Base-by-base conservation (phyloP, 2,113 vertebrate genomes). In the Notiomystis cincta region DNA sequence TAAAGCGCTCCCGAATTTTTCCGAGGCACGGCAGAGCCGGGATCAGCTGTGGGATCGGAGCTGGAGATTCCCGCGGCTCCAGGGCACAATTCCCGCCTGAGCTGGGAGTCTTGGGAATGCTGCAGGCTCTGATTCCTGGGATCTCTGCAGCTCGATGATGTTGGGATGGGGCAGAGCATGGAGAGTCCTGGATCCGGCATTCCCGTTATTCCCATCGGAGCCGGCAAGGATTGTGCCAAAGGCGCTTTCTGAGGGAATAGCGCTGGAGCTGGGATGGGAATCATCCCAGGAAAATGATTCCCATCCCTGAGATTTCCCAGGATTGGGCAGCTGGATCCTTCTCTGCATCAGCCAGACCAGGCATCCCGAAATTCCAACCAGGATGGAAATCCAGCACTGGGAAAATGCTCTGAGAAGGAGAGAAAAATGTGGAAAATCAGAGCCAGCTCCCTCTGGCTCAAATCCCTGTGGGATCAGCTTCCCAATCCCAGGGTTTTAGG, bases 181-280 rank as follows among this genome's bases (percentile, higher is more conserved):
- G 6, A 0, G 13, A 0, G 1, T 12, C 42, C 79, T 27, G 7
- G 53, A 30, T 5, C 42, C 5, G 8, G 51, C 12, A 1, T 13
- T 16, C 38, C 62, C 0, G 0, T 9, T 38, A 5, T 38, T 50
- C n/a, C 51, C 23, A 2, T 9, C 16, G 38, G 23, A 37, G 18
- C 6, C 11, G 2, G 27, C 4, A 4, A 45, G 71, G 42, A 24
- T 58, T 6, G 3, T 0, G 40, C 11, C 15, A 10, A 31, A 57
- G 48, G 54, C 5, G 2, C 4, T 33, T 64, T 21, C 19, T 3
- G 44, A 13, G 50, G 40, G 25, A 12, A 20, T 2, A 3, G 18
- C 0, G 7, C 23, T 13, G 42, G 80, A 45, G 25, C 1, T 11
- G 45, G 78, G 53, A 0, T 70, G 60, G 30, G 37, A n/a, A n/a